Percentiles rank a stretch among this genome's conserved stretches.
phyloP scores from a whole-genome alignment of 2,113 vertebrate species.

The Isurus oxyrinchus region DNA sequence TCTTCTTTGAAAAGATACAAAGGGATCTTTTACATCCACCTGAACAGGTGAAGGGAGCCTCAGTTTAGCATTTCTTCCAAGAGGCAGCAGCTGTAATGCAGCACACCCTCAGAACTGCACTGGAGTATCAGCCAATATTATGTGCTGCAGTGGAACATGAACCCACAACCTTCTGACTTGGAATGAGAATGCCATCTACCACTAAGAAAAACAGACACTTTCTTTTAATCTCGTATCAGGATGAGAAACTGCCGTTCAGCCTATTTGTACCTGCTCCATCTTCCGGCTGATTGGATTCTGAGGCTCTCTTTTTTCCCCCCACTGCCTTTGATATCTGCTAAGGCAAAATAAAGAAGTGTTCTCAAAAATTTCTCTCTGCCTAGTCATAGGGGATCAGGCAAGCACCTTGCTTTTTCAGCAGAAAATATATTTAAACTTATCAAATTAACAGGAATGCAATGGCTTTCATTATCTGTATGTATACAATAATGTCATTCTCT shows the following conservation, averaged over 20 bases:
- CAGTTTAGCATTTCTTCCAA: background rate
- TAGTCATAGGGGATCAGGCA: background rate
- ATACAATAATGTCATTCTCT: background rate
- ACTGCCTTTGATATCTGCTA: background rate
- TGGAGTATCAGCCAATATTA: background rate
- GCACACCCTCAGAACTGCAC: background rate
- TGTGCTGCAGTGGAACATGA: background rate
- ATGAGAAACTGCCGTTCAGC: background rate
- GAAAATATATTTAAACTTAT: background rate
- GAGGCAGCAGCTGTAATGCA: too few species aligned
- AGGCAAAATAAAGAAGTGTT: background rate
- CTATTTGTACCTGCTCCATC: background rate
- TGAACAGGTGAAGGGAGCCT: background rate
- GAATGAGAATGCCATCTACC: background rate
- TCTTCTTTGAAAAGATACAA: background rate
- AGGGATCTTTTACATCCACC: background rate
- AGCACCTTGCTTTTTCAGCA: background rate
- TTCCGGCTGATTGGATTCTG: background rate
- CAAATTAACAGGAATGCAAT: background rate
- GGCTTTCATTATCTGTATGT: background rate
- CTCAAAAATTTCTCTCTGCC: background rate
- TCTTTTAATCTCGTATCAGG: background rate
- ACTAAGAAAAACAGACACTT: background rate
- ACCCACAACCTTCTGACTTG: background rate
- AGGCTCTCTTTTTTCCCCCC: background rate